Evolutionary conservation across 2,113 vertebrate species (phyloP).

Genomic region (Physeter macrocephalus): DNA sequence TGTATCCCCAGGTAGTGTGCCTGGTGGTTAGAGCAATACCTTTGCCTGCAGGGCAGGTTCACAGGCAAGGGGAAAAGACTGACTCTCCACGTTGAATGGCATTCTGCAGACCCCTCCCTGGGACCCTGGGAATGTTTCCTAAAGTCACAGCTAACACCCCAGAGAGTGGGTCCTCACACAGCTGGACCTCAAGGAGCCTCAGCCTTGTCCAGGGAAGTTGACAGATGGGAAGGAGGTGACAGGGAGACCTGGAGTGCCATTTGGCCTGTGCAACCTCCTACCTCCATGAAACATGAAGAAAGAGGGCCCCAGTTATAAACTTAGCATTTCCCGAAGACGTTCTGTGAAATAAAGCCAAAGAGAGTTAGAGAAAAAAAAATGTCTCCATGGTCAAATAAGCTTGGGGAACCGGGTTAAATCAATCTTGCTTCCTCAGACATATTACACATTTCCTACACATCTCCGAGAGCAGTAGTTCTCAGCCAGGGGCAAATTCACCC

Average conservation of each 20-base stretch:
- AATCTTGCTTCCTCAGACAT: not conserved
- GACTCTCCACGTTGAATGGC: not conserved
- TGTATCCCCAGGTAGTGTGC: not conserved
- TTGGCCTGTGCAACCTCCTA: not conserved
- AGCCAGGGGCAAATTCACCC: not conserved
- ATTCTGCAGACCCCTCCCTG: not conserved
- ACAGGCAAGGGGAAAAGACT: not conserved
- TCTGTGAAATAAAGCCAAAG: not conserved
- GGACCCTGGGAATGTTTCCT: not conserved
- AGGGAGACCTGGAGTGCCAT: not conserved
- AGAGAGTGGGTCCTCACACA: not conserved
- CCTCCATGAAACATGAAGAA: not conserved
- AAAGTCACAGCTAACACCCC: not conserved
- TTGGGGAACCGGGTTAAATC: not conserved
- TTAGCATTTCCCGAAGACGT: not conserved
- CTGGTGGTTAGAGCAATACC: not conserved
- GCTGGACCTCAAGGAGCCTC: not conserved
- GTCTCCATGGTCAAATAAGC: not conserved
- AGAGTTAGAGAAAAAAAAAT: not conserved
- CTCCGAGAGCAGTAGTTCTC: not conserved
- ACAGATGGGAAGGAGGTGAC: not conserved
- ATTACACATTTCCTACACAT: not conserved
- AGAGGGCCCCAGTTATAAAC: not conserved
- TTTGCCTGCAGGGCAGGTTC: not conserved
- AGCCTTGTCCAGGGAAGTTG: not conserved